A percentile compares a stretch with the other conserved stretches of the same genome.
These are phyloP conservation scores for Drosophila neoperkinsi DNA, from an alignment of 2,888 invertebrate species.

Conservation along the genomic window DNA sequence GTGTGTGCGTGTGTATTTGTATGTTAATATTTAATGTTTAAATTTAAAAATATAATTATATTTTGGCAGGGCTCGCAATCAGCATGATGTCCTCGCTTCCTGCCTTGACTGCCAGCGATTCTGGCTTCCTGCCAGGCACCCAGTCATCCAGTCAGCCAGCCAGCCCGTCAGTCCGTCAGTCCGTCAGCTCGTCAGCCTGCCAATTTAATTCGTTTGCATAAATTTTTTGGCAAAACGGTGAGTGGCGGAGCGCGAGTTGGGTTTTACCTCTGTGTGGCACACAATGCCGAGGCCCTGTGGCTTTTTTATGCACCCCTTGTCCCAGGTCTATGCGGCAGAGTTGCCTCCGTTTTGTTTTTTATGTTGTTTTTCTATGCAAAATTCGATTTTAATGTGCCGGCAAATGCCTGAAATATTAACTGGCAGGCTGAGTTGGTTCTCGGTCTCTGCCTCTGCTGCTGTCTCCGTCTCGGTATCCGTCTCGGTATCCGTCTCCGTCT, in stretches of 20 bases:
- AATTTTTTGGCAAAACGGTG: constrained; percentile 47
- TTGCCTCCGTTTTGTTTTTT: constrained; percentile 43
- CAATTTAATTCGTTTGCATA: constrained; percentile 79
- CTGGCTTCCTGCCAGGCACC: constrained; percentile 64
- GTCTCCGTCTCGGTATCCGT: not conserved
- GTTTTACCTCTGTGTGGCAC: constrained; percentile 36
- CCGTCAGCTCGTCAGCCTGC: constrained; percentile 47
- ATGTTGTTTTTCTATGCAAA: constrained; percentile 67
- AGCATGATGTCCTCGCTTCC: constrained; percentile 61
- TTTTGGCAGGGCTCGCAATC: constrained; percentile 53
- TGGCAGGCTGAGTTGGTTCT: not conserved
- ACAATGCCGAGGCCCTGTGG: constrained; percentile 64
- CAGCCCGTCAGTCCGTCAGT: not conserved
- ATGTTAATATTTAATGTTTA: constrained; percentile 69
- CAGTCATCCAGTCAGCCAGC: not conserved
- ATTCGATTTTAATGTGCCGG: constrained; percentile 77
- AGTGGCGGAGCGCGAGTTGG: not conserved
- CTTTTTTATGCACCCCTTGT: constrained; percentile 46
- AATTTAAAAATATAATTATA: constrained; percentile 75
- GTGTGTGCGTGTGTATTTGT: constrained; percentile 19
- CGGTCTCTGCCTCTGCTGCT: not conserved
- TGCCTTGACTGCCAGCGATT: constrained; percentile 11
- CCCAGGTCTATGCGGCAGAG: constrained; percentile 5
- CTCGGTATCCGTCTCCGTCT: not conserved
- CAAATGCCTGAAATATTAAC: constrained; percentile 69